Conservation (phyloP, 2,888 invertebrate genomes). For the Acheta domesticus region DNA sequence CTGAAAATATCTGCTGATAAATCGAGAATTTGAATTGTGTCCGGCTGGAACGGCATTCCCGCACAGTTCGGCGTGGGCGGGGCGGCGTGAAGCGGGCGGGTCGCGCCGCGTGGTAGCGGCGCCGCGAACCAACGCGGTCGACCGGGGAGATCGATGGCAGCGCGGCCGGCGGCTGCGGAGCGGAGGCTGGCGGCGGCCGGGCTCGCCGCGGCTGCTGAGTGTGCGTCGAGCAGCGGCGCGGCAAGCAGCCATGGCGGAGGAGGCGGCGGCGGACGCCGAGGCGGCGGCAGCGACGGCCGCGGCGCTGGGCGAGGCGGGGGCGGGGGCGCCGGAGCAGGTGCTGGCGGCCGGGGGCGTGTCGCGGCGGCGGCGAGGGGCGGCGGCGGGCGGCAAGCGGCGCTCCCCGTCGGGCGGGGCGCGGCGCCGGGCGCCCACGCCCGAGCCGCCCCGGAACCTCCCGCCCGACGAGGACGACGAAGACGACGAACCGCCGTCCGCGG, state of each 20-base stretch:
- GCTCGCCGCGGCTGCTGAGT: neutral
- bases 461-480: conserved; percentile 39
- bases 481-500: conserved; percentile 40
- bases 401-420: conserved; percentile 35
- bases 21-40: too few species aligned
- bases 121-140: neutral
- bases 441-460: conserved; percentile 29
- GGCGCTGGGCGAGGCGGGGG: conserved; percentile 9
- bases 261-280: conserved; percentile 20
- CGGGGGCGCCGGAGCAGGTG: conserved; percentile 48
- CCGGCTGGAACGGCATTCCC: too few species aligned
- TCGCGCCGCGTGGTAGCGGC: neutral
- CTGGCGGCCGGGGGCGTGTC: conserved; percentile 53
- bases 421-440: conserved; percentile 34
- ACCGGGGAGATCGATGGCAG: neutral
- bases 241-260: neutral
- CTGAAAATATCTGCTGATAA: too few species aligned
- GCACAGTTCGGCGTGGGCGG: too few species aligned
- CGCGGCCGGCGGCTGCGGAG: neutral
- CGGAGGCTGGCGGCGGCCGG: neutral
- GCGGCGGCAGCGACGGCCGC: neutral
- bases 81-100: too few species aligned
- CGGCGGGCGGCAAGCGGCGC: conserved; percentile 32
- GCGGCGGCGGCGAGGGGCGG: conserved; percentile 57
- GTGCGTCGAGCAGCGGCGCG: conserved; percentile 25